Evolutionary conservation across 2,797 vertebrate genomes (phyloP), one percentile per base, ranked within the genome.

Genomic region (Phrynocephalus guinanensis): DNA sequence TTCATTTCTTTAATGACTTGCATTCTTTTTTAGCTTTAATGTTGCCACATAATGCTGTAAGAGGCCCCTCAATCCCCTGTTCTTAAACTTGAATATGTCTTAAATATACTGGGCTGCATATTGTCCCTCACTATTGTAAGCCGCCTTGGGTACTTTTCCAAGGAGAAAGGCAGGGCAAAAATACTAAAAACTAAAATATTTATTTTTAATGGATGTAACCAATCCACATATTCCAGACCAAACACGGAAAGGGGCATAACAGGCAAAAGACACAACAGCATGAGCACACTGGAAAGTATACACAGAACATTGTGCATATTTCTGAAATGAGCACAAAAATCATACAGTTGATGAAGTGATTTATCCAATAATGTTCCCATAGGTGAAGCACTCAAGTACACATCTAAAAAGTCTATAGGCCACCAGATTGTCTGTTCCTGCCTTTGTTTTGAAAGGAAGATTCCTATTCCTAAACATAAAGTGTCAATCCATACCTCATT

Each of bases 401-500:
- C 15, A 72, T 30, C 71, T 33, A 15, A 72, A 5, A 72, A 13
- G 30, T 33, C n/a, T 18, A 15, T 13, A 33, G 30, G 71, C 30
- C 30, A 33, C 26, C 0, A 48, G 67, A n/a, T 79, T 50, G 26
- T 26, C 38, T 68, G 16, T 6, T n/a, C 18, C 28, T 44, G 24
- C 4, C 26, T 67, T 79, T 10, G n/a, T 80, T 24, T 38, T 60
- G 26, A 79, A 63, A 44, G 6, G 56, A 80, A 33, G 33, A 33
- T 33, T 33, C 33, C 33, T 33, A 33, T 33, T 33, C 33, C 33
- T 33, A 33, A 33, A n/a, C 6, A 73, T n/a, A 86, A 72, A 44
- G 10, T 28, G 30, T 72, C 60, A 71, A n/a, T 72, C 33, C 78
- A 81, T 80, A 80, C 68, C n/a, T 81, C 78, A 80, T n/a, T 80